A percentile compares a stretch with the other conserved stretches of the same genome.
These are phyloP conservation scores for Apogon hyalosoma DNA, from an alignment of 2,797 vertebrate genomes.

Conservation along the genomic window DNA sequence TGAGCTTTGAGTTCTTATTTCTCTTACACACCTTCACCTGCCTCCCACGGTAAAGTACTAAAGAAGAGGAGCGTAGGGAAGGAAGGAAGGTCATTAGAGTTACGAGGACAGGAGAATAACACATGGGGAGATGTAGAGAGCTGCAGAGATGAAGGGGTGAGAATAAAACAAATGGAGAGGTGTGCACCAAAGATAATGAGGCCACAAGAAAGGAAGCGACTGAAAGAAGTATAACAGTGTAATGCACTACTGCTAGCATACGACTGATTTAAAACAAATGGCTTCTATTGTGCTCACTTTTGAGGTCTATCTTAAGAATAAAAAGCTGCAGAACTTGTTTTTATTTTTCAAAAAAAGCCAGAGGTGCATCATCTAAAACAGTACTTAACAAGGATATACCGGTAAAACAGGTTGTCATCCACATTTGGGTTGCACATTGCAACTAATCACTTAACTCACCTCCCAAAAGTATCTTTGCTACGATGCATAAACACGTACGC, in stretches of 20 bases:
- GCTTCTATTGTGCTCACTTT: conserved; percentile 20
- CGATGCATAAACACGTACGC: conserved; percentile 27
- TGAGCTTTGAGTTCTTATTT: conserved; percentile 30
- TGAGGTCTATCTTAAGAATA: conserved; percentile 12
- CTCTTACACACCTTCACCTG: conserved; percentile 28
- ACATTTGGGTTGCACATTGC: conserved; percentile 42
- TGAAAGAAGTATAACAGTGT: conserved; percentile 49
- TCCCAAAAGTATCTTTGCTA: conserved; percentile 48
- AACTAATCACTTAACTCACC: conserved; percentile 53
- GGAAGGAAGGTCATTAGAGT: conserved; percentile 53
- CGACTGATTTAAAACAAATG: conserved; percentile 43
- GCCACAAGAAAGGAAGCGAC: conserved; percentile 55
- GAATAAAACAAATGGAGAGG: conserved; percentile 65
- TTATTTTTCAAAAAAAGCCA: conserved; percentile 4
- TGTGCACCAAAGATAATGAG: conserved; percentile 67
- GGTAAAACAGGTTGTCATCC: conserved; percentile 34
- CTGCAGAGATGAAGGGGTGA: conserved; percentile 42
- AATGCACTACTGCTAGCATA: conserved; percentile 35
- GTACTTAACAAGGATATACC: conserved; percentile 21
- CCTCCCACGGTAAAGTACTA: conserved; percentile 25
- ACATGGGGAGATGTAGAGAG: conserved; percentile 13
- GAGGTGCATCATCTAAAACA: conserved; percentile 31
- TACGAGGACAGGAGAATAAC: conserved; percentile 37
- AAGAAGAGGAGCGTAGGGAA: conserved; percentile 24
- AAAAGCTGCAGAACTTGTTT: conserved; percentile 11